These are phyloP conservation scores for Heliothis peltigera DNA, from an alignment of 2,888 invertebrate genomes.

Conservation along the genomic window DNA sequence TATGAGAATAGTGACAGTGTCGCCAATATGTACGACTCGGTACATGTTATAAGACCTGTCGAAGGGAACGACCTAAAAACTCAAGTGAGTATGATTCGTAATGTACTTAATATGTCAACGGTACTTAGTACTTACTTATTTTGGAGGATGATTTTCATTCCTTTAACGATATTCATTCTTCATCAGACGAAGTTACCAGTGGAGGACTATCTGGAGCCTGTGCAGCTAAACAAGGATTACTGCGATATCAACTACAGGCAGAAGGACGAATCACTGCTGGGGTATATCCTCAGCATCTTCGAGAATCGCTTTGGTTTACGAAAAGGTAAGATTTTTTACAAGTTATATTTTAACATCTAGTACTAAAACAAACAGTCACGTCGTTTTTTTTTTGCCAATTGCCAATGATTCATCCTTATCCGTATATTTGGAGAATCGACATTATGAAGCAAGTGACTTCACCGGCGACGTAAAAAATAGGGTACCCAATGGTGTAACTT, in stretches of 20 bases:
- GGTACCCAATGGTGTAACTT: background rate
- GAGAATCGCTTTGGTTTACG: constrained; percentile 80
- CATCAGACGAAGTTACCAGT: constrained; percentile 71
- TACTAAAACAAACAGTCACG: too few species aligned
- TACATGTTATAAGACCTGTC: constrained; percentile 66
- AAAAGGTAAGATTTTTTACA: constrained; percentile 75
- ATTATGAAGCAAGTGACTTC: constrained; percentile 3
- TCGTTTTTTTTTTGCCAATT: too few species aligned
- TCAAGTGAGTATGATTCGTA: constrained; percentile 50
- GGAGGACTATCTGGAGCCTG: constrained; percentile 86
- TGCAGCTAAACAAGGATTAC: constrained; percentile 80
- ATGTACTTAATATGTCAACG: too few species aligned
- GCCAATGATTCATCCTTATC: background rate
- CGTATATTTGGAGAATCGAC: constrained; percentile 8
- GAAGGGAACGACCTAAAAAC: constrained; percentile 33
- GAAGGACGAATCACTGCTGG: constrained; percentile 81
- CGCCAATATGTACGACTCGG: constrained; percentile 83
- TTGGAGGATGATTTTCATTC: too few species aligned
- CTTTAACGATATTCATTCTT: constrained; percentile 14
- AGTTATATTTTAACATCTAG: too few species aligned
- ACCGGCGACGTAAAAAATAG: constrained; percentile 17
- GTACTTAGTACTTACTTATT: too few species aligned
- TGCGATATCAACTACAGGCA: constrained; percentile 78
- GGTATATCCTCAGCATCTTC: constrained; percentile 83
- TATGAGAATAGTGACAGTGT: constrained; percentile 80